Evolutionary conservation across 2,888 invertebrate genomes (phyloP).

Genomic region (Chalcosyrphus nemorum): DNA sequence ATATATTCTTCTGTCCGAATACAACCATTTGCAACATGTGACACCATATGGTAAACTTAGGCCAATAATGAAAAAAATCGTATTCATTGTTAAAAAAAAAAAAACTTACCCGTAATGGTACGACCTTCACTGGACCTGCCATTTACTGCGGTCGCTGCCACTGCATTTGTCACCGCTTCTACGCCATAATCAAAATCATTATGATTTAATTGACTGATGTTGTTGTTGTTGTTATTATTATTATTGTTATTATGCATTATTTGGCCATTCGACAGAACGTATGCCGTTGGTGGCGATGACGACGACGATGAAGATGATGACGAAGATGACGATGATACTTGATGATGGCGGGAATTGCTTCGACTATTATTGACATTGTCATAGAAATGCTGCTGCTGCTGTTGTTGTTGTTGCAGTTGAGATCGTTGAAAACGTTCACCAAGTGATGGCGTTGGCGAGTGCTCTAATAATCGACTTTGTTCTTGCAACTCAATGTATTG

Average conservation of each 20-base stretch:
- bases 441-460: conserved; percentile 39
- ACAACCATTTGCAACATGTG: conserved; percentile 3
- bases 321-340: conserved; percentile 65
- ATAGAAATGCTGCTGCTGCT: conserved; percentile 44
- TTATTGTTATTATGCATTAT: conserved; percentile 46
- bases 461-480: conserved; percentile 41
- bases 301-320: conserved; percentile 59
- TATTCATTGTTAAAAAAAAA: no score
- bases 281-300: conserved; percentile 56
- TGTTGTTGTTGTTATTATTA: conserved; percentile 39
- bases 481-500: conserved; percentile 63
- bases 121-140: conserved; percentile 67
- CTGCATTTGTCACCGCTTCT: conserved; percentile 65
- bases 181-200: conserved; percentile 66
- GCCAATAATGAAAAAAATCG: background rate
- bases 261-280: conserved; percentile 57
- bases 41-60: conserved; percentile 3
- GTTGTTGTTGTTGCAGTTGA: conserved; percentile 52
- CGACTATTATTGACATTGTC: conserved; percentile 65
- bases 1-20: background rate
- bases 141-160: conserved; percentile 68
- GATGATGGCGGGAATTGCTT: conserved; percentile 64
- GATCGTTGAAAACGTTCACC: conserved; percentile 57
- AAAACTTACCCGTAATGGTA: conserved; percentile 57
- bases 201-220: conserved; percentile 60